Evolutionary conservation across 2,888 invertebrate species (phyloP), one percentile per base, ranked within the genome.

Genomic region (Rhagium mordax): DNA sequence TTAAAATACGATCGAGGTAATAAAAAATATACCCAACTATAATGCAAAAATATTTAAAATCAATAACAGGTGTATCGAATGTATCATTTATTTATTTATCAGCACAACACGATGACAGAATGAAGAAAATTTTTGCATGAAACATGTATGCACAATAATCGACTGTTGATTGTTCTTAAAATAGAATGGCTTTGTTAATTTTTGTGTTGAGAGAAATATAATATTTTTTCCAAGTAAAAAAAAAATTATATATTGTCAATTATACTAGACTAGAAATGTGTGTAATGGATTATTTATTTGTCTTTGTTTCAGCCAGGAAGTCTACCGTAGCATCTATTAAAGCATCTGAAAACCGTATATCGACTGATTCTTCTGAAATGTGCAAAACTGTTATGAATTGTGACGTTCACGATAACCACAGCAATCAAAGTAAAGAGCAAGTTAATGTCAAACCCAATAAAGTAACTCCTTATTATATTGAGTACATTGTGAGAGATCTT

Each of bases 251-350:
- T 15, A 41, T 41, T 2, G n/a, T n/a, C n/a, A 41, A 41, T 41
- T 41, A 4, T 13, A 3, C n/a, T 41, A 0, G n/a, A n/a, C 3
- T 41, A 29, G 10, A 18, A 65, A 65, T 21, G 13, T 74, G 7
- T 77, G 57, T 74, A 78, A 79, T 79, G 75, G 72, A 74, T 75
- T 74, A 76, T 77, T 74, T 73, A 73, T 69, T 79, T 81, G 82
- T 84, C 81, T 90, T 90, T 90, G 90, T 90, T 90, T 86, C 89
- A 91, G 90, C 90, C 89, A 91, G 90, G 90, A 90, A 90, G 90
- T 89, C 90, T 88, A 89, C 89, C 88, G 88, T 90, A 90, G 88
- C 88, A 87, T 86, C 87, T 84, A 82, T 69, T 69, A 73, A 62
- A 67, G 49, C 49, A 73, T 61, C 66, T 79, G 74, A 82, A 79